These are phyloP conservation scores for Sterrhoptilus dennistouni DNA, from an alignment of 2,113 vertebrate genomes.

Conservation along the genomic window DNA sequence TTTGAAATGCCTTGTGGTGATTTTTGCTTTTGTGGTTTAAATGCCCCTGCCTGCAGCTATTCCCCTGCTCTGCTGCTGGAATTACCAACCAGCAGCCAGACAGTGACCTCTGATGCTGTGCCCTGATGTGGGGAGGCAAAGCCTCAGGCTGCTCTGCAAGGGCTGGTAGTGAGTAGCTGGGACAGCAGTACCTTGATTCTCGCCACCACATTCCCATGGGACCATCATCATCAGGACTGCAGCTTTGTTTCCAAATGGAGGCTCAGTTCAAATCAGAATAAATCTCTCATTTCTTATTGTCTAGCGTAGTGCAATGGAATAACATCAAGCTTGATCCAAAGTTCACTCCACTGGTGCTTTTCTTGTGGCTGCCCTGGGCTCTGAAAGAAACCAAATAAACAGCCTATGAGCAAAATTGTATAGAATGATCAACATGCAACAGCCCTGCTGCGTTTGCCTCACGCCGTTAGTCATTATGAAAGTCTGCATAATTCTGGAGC, in stretches of 20 bases:
- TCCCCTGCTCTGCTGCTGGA: background rate
- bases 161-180: background rate
- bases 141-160: background rate
- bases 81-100: background rate
- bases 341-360: background rate
- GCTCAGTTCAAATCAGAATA: background rate
- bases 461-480: background rate
- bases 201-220: background rate
- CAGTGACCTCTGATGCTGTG: background rate
- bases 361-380: background rate
- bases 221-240: background rate
- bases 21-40: background rate
- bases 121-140: background rate
- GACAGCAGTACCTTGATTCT: background rate
- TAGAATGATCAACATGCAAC: conserved; percentile 3
- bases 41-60: background rate
- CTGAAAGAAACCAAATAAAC: background rate
- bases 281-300: background rate
- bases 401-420: background rate
- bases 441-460: conserved; percentile 4
- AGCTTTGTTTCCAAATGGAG: rapidly evolving
- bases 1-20: background rate
- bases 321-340: background rate
- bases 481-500: conserved; percentile 27
- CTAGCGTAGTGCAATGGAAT: background rate